phyloP scores from a whole-genome alignment of 2,113 vertebrate species.

The Odobenus rosmarus region DNA sequence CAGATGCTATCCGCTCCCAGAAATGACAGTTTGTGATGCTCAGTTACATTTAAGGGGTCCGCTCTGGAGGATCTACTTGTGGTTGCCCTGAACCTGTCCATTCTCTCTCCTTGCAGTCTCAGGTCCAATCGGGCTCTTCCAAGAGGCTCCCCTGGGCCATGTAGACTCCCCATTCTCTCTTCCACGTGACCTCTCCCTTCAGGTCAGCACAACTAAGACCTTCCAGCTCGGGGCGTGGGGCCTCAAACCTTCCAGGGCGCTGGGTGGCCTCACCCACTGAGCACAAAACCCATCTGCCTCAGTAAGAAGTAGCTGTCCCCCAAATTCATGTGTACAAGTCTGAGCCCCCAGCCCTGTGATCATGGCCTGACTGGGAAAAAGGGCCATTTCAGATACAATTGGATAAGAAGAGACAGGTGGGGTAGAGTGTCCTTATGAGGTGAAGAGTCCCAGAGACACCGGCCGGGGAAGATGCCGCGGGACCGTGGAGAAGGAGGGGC shows the following conservation, averaged over 20 bases:
- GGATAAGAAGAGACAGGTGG: not conserved
- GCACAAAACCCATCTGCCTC: not conserved
- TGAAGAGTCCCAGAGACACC: not conserved
- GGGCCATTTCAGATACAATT: not conserved
- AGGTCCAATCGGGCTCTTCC: not conserved
- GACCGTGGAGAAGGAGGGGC: not conserved
- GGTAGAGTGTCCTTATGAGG: not conserved
- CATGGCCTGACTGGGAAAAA: not conserved
- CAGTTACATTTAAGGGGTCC: not conserved
- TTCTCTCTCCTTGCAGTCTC: not conserved
- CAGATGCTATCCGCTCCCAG: not conserved
- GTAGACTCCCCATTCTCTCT: not conserved
- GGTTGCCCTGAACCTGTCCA: not conserved
- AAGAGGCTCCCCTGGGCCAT: not conserved
- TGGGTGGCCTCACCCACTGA: not conserved
- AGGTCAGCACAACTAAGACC: not conserved
- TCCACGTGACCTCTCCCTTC: not conserved
- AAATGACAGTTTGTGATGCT: not conserved
- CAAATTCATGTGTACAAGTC: not conserved
- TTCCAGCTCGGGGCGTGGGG: not conserved
- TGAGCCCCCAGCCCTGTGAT: not conserved
- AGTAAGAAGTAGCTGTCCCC: not conserved
- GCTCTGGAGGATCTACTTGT: not conserved
- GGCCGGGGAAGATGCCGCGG: not conserved
- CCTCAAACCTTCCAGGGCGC: not conserved